Evolutionary conservation across 2,797 vertebrate genomes (phyloP).

Genomic region (Lagocephalus sceleratus): DNA sequence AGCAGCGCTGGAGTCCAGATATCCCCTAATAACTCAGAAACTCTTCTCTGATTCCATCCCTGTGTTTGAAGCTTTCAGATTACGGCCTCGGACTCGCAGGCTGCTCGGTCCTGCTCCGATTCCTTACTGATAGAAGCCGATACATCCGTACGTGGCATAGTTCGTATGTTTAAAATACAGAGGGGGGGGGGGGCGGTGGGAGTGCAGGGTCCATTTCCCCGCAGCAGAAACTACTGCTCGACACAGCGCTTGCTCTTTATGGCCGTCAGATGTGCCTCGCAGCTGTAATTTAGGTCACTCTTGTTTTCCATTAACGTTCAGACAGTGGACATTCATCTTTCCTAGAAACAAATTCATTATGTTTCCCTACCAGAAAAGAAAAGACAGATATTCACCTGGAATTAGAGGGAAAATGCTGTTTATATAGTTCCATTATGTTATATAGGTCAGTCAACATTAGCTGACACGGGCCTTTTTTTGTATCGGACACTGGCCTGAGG

Average conservation of each 20-base stretch:
- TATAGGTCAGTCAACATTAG: constrained; percentile 5
- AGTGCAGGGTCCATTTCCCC: constrained; percentile 1
- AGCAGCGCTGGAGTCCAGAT: constrained; percentile 6
- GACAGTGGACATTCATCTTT: constrained; percentile 37
- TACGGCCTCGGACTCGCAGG: not conserved
- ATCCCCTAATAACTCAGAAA: constrained; percentile 37
- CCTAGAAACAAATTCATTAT: constrained; percentile 1
- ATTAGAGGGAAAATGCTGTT: not conserved
- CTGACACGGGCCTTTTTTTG: not conserved
- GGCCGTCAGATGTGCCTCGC: constrained; percentile 41
- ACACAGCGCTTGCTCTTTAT: constrained; percentile 32
- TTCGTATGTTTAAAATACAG: constrained; percentile 24
- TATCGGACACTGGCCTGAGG: not conserved
- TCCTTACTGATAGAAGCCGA: constrained; percentile 27
- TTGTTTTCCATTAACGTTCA: constrained; percentile 48
- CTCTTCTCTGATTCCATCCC: constrained; percentile 51
- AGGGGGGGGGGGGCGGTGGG: not conserved
- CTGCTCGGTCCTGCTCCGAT: not conserved
- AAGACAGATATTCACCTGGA: not conserved
- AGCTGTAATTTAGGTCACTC: constrained; percentile 50
- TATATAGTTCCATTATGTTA: not conserved
- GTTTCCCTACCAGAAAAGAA: not conserved
- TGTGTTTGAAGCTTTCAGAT: constrained; percentile 4
- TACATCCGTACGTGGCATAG: constrained; percentile 1
- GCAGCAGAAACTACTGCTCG: constrained; percentile 3